These are phyloP conservation scores for Pomatostomus ruficeps DNA, from an alignment of 2,113 vertebrate species.

Conservation along the genomic window DNA sequence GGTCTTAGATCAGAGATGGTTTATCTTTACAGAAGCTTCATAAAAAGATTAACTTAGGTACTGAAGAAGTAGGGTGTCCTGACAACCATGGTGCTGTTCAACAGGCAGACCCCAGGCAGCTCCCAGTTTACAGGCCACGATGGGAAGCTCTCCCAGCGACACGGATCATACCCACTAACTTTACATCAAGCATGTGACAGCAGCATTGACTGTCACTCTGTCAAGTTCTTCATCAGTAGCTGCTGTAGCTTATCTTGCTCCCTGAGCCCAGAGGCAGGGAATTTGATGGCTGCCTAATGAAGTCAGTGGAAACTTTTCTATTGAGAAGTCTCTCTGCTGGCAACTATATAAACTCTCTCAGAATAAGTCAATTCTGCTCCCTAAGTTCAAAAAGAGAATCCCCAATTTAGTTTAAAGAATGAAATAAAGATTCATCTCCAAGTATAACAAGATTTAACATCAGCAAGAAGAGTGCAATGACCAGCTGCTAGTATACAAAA, in stretches of 20 bases:
- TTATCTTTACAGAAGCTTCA: not conserved
- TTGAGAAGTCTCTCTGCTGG: not conserved
- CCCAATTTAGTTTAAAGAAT: conserved; percentile 45
- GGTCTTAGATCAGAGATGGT: not conserved
- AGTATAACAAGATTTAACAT: conserved; percentile 37
- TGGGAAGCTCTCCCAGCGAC: not conserved
- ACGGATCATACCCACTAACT: not conserved
- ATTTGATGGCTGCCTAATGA: conserved; percentile 20
- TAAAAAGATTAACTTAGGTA: not conserved
- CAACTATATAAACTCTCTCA: conserved; percentile 22
- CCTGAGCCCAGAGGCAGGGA: conserved; percentile 3
- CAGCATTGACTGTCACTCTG: not conserved
- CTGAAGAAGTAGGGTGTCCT: not conserved
- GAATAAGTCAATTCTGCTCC: conserved; percentile 38
- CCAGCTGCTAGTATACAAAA: conserved; percentile 46
- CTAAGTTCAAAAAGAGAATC: conserved; percentile 26
- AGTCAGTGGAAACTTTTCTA: conserved; percentile 41
- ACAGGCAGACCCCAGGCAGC: not conserved
- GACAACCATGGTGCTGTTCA: not conserved
- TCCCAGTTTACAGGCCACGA: not conserved
- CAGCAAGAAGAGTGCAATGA: conserved; percentile 20
- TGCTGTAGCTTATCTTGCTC: not conserved
- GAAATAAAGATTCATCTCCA: conserved; percentile 53
- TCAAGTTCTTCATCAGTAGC: not conserved
- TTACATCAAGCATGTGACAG: not conserved